Evolutionary conservation across 2,113 vertebrate species (phyloP).

Genomic region (Centropus unirufus): DNA sequence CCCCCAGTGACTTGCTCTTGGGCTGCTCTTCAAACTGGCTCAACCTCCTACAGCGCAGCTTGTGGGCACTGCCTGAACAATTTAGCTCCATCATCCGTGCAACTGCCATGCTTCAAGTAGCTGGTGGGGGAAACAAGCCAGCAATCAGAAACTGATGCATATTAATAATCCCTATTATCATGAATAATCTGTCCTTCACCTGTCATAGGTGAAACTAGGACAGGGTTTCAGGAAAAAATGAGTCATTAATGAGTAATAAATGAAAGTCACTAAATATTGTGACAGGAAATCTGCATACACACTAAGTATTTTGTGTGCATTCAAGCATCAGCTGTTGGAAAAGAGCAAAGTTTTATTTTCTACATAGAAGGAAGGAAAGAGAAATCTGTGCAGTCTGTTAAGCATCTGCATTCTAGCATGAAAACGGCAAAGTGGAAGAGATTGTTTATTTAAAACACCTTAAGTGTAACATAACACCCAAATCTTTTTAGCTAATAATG

Average conservation of each 20-base stretch:
- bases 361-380: neutral
- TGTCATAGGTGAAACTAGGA: neutral
- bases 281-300: neutral
- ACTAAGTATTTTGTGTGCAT: neutral
- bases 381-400: neutral
- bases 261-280: neutral
- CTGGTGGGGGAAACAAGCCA: neutral
- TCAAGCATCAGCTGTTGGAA: neutral
- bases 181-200: neutral
- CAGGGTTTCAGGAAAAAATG: neutral
- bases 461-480: neutral
- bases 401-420: neutral
- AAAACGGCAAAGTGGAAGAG: slow-evolving; percentile 8
- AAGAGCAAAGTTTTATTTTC: neutral
- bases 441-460: slow-evolving; percentile 31
- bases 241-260: neutral
- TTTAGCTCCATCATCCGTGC: no score
- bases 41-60: neutral
- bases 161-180: neutral
- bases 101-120: neutral
- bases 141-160: neutral
- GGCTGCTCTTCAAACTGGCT: neutral
- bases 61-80: neutral
- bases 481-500: slow-evolving; percentile 23
- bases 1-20: neutral